A percentile compares a stretch with the other conserved stretches of the same genome.
Evolutionary conservation across 2,888 invertebrate species (phyloP).

Genomic region (Eutolmus rufibarbis): DNA sequence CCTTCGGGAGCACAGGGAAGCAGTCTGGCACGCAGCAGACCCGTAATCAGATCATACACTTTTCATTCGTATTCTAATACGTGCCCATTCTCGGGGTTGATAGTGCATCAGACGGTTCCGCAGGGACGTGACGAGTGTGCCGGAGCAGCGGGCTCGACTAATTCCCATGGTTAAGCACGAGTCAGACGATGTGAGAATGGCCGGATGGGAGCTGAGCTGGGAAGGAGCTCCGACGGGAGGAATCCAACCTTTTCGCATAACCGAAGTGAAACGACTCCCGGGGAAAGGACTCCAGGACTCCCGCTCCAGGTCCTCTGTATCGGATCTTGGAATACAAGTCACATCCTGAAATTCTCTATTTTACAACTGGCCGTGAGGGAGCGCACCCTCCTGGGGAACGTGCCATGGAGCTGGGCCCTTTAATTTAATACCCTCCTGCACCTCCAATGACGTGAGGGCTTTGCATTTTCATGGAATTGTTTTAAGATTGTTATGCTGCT

Average conservation of each 20-base stretch:
- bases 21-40: background rate
- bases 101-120: constrained; percentile 7
- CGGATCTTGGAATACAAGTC: background rate
- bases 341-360: background rate
- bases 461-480: background rate
- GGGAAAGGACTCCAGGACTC: background rate
- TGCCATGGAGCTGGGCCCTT: background rate
- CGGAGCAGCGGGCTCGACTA: background rate
- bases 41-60: constrained; percentile 1
- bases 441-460: background rate
- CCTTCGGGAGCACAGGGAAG: background rate
- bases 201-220: background rate
- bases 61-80: constrained; percentile 10
- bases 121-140: constrained; percentile 4
- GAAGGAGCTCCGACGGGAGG: background rate
- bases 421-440: background rate
- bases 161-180: constrained; percentile 5
- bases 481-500: background rate
- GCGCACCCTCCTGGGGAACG: background rate
- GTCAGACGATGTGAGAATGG: background rate
- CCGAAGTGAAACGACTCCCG: background rate
- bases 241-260: background rate
- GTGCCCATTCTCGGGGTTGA: background rate
- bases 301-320: background rate
- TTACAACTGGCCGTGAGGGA: background rate